phyloP scores from a whole-genome alignment of 2,113 vertebrate genomes.

The Acanthisitta chloris region DNA sequence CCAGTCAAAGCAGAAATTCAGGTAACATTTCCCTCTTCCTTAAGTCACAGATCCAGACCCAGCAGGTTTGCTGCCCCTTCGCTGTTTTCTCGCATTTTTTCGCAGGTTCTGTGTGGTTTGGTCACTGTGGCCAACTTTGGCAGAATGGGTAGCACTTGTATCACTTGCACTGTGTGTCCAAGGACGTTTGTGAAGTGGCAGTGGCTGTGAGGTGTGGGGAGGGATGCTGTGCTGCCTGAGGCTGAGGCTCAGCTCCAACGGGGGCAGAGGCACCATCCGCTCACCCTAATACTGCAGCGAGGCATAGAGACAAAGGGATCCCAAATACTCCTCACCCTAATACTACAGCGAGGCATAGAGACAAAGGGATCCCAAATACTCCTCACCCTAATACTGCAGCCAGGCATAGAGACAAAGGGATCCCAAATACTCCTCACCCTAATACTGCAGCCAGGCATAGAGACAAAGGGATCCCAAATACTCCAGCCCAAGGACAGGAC shows the following conservation, averaged over 20 bases:
- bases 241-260: background rate
- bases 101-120: background rate
- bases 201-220: background rate
- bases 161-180: background rate
- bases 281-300: background rate
- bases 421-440: too few relatives aligned
- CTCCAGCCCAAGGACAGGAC: too few relatives aligned
- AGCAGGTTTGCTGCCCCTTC: background rate
- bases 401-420: too few relatives aligned
- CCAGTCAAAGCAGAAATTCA: background rate
- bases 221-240: background rate
- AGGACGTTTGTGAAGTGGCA: background rate
- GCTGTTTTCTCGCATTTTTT: background rate
- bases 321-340: background rate
- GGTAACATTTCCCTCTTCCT: background rate
- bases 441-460: background rate
- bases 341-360: too few relatives aligned
- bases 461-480: background rate
- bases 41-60: background rate
- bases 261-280: background rate
- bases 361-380: background rate
- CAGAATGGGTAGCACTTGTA: background rate
- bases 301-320: background rate
- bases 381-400: background rate
- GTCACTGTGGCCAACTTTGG: background rate